Base-by-base conservation (phyloP, 2,113 vertebrate genomes). In the Microtus pennsylvanicus region DNA sequence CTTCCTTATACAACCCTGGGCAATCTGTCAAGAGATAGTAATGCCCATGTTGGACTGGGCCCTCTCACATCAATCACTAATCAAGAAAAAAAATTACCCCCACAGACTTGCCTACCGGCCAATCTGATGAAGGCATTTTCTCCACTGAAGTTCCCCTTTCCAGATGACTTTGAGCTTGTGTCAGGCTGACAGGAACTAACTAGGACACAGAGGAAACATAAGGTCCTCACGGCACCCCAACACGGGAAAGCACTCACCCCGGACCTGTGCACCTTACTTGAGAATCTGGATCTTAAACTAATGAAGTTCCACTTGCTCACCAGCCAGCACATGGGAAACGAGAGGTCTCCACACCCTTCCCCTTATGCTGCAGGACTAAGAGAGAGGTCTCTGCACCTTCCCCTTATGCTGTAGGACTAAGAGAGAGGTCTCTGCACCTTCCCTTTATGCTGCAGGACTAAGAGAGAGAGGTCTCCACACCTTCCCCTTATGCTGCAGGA, bases 261-360 rank as follows among this genome's bases (percentile, higher is more conserved):
- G 38, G 61, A 4, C 24, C 22, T 13, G 0, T 0, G 4, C 0
- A 16, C 4, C 38, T 22, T 14, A 24, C 1, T 8, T 2, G 7
- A 9, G 0, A 9, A 2, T 21, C 26, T 6, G 16, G 50, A 38
- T 22, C 45, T 38, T 83, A 10, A 3, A 5, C 1, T 5, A 6
- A 12, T 26, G 33, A 61, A 19, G 26, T 22, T 22, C 33, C 7
- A 76, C 1, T 1, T 61, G 87, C 38, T 55, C 58, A 2, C 33
- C 0, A 33, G 19, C 47, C 30, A 22, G 1, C 30, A 58, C 17
- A 4, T 3, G 7, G 12, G 14, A 63, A 26, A 45, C 0, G 47
- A 42, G 24, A 42, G 11, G 19, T 9, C 14, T 33, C 26, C 38
- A 45, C 17, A 6, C 19, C 19, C 7, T 3, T 45, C 11, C 67